phyloP scores from a whole-genome alignment of 2,797 vertebrate species.

The Prunella strophiata region DNA sequence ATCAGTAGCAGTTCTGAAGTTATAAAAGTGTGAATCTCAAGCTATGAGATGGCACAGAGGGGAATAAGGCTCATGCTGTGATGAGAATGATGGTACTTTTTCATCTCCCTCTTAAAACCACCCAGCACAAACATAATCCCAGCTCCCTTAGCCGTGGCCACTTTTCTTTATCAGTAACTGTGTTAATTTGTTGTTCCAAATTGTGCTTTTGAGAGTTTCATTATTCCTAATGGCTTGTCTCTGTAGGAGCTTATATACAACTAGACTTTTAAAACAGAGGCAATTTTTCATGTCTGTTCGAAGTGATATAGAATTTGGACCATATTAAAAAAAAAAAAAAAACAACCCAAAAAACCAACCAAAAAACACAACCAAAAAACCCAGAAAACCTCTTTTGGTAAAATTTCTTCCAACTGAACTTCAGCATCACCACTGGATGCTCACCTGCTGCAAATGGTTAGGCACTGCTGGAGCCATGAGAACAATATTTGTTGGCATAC shows the following conservation, averaged over 20 bases:
- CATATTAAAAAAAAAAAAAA: background rate
- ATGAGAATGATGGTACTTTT: background rate
- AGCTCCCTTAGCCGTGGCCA: background rate
- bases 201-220: background rate
- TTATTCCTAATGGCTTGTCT: conserved; percentile 8
- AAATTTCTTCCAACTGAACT: background rate
- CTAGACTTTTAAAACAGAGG: background rate
- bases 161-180: background rate
- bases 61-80: conserved; percentile 20
- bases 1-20: conserved; percentile 14
- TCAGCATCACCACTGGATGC: background rate
- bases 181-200: conserved; percentile 24
- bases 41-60: conserved; percentile 5
- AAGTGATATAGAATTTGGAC: background rate
- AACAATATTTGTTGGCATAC: background rate
- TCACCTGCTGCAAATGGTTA: background rate
- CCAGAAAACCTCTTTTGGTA: background rate
- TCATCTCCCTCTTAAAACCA: conserved; percentile 16
- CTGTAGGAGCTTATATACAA: background rate
- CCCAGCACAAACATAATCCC: background rate
- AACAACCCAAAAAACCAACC: background rate
- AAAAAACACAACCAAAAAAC: background rate
- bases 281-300: background rate
- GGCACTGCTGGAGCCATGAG: background rate
- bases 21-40: conserved; percentile 3